Evolutionary conservation across 2,797 vertebrate species (phyloP), one percentile per base, ranked within the genome.

Genomic region (Girardinus metallicus): DNA sequence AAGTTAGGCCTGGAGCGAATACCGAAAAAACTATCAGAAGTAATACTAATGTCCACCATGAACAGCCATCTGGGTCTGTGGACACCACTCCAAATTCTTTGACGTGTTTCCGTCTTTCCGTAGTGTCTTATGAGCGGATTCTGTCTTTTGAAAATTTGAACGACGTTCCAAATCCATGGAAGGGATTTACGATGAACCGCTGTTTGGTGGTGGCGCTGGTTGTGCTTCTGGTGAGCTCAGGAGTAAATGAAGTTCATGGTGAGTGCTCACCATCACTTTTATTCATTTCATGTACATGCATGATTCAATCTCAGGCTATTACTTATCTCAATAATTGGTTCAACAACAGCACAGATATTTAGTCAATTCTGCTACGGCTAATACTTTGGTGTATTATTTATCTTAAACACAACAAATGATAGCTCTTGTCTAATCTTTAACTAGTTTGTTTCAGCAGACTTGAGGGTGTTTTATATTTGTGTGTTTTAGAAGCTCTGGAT

Each of bases 211-310:
- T 98, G 81, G 96, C 97, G 1, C 91, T 97, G 0, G 29, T 96
- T 0, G 83, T 98, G 0, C 95, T 98, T 31, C 85, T 98, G 43
- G 94, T 99, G 85, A 98, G 96, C 53, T 94, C 97, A 3, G 95
- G 97, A n/a, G 92, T 97, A 80, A 97, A 97, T 85, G 95, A 97
- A 77, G 86, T 97, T 41, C 96, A 97, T 51, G 97, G 98, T 99
- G 93, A 96, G 96, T 75, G 9, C 29, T 62, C 4, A 1, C 18
- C 16, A 1, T 81, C 66, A 46, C 51, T 13, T 39, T 75, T 39
- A 23, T 18, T 8, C 1, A 23, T 13, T 26, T 41, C n/a, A 70
- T 43, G 11, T 44, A 64, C 15, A 62, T 23, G 5, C 34, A 41
- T 64, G 29, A n/a, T 12, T 39, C 23, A 10, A 12, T n/a, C 12